Conservation (phyloP, 2,888 invertebrate genomes). For the Galerucella calmariensis region DNA sequence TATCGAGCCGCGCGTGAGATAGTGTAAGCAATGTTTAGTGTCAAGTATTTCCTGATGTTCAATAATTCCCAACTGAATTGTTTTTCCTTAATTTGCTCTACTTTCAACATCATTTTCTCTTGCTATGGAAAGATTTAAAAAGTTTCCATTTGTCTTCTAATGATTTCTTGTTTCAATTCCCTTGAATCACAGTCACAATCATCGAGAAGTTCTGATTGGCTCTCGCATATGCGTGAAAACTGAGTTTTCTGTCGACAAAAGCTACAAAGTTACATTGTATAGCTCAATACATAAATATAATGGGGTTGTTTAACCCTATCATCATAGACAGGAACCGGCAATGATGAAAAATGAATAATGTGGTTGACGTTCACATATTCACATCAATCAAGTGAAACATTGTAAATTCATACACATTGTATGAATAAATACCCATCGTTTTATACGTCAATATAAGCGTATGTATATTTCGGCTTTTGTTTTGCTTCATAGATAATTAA, state of each 20-base stretch:
- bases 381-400: slow-evolving; percentile 23
- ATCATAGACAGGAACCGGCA: background rate
- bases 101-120: too few species aligned
- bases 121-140: too few species aligned
- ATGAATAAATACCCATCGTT: slow-evolving; percentile 8
- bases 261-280: background rate
- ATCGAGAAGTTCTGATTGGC: too few species aligned
- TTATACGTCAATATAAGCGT: background rate
- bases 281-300: background rate
- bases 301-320: slow-evolving; percentile 14
- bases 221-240: too few species aligned
- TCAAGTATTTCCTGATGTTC: too few species aligned
- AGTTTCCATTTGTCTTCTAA: too few species aligned
- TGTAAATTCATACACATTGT: slow-evolving; percentile 11
- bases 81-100: too few species aligned
- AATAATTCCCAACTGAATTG: too few species aligned
- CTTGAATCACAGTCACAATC: too few species aligned
- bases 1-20: too few species aligned
- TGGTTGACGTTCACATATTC: slow-evolving; percentile 5
- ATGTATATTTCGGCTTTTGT: slow-evolving; percentile 21
- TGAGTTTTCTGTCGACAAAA: background rate
- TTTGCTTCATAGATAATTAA: slow-evolving; percentile 9
- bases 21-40: too few species aligned
- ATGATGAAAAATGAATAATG: slow-evolving; percentile 23
- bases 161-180: too few species aligned